Conservation (phyloP, 2,797 vertebrate species). For the Tadarida brasiliensis region DNA sequence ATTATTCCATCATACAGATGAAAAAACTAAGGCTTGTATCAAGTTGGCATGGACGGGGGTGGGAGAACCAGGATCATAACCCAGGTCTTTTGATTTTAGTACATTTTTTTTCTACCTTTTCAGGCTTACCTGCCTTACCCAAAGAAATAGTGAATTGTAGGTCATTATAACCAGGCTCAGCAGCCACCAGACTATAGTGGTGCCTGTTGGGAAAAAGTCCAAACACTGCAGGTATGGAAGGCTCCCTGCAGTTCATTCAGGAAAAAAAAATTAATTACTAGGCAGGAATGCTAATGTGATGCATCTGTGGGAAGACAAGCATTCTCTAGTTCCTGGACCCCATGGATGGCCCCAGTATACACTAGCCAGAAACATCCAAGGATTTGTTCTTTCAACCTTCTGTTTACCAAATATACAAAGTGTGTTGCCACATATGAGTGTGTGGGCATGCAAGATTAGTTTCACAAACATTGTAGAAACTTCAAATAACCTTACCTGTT, state of each 20-base stretch:
- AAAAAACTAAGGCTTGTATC: neutral
- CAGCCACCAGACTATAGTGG: neutral
- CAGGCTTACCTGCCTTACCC: neutral
- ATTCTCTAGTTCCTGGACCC: neutral
- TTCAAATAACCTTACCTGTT: conserved; percentile 43
- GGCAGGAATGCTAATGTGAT: neutral
- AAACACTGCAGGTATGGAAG: neutral
- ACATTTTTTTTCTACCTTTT: conserved; percentile 6
- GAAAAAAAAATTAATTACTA: neutral
- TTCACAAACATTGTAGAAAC: conserved; percentile 37
- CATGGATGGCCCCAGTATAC: neutral
- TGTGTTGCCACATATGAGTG: neutral
- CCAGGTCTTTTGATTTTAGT: neutral
- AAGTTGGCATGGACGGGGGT: neutral
- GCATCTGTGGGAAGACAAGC: neutral
- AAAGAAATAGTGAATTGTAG: neutral
- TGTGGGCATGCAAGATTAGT: neutral
- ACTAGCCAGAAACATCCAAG: neutral
- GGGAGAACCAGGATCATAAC: neutral
- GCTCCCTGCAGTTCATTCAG: neutral
- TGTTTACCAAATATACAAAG: neutral
- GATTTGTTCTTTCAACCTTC: neutral
- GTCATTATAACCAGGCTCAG: neutral
- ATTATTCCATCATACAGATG: neutral
- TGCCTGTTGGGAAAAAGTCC: neutral